These are phyloP conservation scores for Fopius arisanus DNA, from an alignment of 1,140 invertebrate species.

Conservation along the genomic window DNA sequence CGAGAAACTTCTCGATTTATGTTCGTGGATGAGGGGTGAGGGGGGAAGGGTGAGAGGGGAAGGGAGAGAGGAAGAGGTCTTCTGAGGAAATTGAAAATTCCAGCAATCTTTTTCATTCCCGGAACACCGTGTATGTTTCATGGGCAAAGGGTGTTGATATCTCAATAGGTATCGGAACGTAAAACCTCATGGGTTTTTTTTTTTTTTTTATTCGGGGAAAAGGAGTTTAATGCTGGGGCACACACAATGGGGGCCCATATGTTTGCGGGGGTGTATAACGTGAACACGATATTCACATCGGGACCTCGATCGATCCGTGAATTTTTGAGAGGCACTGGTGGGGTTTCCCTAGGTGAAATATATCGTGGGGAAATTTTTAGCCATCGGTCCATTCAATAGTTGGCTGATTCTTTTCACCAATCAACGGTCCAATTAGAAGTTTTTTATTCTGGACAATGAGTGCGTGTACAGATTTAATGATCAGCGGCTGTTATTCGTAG, in stretches of 20 bases:
- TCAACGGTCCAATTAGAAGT: not conserved
- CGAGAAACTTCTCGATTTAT: not conserved
- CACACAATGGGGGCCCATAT: conserved; percentile 54
- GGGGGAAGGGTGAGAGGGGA: too few species aligned
- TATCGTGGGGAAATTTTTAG: not conserved
- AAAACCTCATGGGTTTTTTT: conserved; percentile 35
- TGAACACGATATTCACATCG: conserved; percentile 17
- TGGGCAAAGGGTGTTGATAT: conserved; percentile 45
- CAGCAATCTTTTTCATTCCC: conserved; percentile 42
- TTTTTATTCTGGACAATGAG: not conserved
- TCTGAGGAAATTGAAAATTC: not conserved
- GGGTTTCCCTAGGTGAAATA: not conserved
- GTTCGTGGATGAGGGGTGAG: not conserved
- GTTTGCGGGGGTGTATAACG: conserved; percentile 54
- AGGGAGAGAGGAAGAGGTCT: not conserved
- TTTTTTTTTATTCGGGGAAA: not conserved
- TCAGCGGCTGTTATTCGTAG: not conserved
- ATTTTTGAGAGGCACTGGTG: not conserved
- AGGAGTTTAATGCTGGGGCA: conserved; percentile 36
- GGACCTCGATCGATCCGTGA: not conserved
- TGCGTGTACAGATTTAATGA: not conserved
- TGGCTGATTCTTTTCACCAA: not conserved
- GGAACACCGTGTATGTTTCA: conserved; percentile 55
- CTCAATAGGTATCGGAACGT: conserved; percentile 50
- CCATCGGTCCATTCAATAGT: not conserved